Evolutionary conservation across 2,888 invertebrate species (phyloP), one percentile per base, ranked within the genome.

Genomic region (Thecophora atra): DNA sequence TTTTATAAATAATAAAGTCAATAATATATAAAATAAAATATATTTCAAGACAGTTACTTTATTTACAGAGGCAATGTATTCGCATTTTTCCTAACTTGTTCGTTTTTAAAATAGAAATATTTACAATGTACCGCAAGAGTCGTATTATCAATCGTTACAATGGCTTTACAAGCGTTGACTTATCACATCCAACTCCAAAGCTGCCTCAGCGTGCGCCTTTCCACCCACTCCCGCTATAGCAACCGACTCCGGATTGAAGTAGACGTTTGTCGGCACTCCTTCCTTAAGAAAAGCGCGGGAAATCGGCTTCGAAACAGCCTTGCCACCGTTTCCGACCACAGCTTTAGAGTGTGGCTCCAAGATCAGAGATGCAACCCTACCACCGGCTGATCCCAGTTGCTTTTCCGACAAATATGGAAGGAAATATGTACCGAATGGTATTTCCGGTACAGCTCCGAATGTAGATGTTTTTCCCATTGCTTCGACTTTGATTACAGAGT

Each of bases 181-280:
- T 64, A 83, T 82, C 77, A 83, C 81, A 79, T 89, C 89, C 74
- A 91, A 80, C 79, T 90, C 89, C 74, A 94, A 88, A 83, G 93
- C 92, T 71, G 93, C 92, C 80, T 92, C 90, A 0, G 93, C 93
- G 81, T 93, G 92, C 0, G 93, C 93, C 65, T 91, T 89, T 11
- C 93, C 93, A 5, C 93, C 93, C 44, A 92, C 92, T 7, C 93
- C 93, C 3, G 90, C 93, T 5, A 93, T 88, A 3, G 93, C 93
- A 0, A 91, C 89, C 0, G 93, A 91, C 74, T 89, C 88, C 3
- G 93, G 93, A 75, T 89, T 88, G 80, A 91, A 92, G 24, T 90
- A 85, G 63, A 93, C 89, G 74, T 90, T 89, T 0, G 90, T 91
- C 71, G 88, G 87, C 56, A 88, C 88, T 28, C 91, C 91, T 76